phyloP scores from a whole-genome alignment of 2,888 invertebrate genomes.

The Ganaspis brasiliensis region DNA sequence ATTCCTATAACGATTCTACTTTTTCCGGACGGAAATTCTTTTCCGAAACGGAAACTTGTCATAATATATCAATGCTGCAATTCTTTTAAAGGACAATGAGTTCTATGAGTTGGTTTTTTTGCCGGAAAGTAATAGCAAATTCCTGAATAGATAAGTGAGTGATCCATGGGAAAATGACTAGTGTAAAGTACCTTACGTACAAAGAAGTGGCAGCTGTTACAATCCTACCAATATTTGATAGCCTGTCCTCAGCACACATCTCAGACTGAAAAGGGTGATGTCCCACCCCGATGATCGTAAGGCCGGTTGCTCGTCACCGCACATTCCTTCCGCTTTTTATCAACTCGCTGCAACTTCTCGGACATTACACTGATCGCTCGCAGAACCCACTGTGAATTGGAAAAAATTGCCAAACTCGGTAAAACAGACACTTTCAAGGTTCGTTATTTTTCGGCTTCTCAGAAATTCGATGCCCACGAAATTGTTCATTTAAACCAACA shows the following conservation, averaged over 20 bases:
- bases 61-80: conserved; percentile 1
- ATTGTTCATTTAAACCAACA: too few relatives aligned
- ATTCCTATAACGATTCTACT: background rate
- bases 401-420: conserved; percentile 34
- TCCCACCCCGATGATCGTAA: conserved; percentile 56
- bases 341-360: conserved; percentile 54
- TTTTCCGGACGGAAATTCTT: conserved; percentile 1
- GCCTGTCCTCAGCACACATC: conserved; percentile 46
- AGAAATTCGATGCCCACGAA: background rate
- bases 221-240: conserved; percentile 60
- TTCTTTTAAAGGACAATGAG: conserved; percentile 21
- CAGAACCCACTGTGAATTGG: conserved; percentile 36
- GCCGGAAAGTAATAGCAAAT: conserved; percentile 12
- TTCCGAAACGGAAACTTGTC: conserved; percentile 21
- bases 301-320: conserved; percentile 53
- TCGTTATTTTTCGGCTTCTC: conserved; percentile 27
- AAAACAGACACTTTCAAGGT: conserved; percentile 12
- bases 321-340: conserved; percentile 61
- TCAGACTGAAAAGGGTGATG: conserved; percentile 55
- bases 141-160: conserved; percentile 38
- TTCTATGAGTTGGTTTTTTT: conserved; percentile 16
- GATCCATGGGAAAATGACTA: conserved; percentile 36
- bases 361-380: conserved; percentile 54
- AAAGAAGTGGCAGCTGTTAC: conserved; percentile 62
- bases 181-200: conserved; percentile 18